Conservation (phyloP, 2,888 invertebrate genomes). For the Hypselothyrea guttata region DNA sequence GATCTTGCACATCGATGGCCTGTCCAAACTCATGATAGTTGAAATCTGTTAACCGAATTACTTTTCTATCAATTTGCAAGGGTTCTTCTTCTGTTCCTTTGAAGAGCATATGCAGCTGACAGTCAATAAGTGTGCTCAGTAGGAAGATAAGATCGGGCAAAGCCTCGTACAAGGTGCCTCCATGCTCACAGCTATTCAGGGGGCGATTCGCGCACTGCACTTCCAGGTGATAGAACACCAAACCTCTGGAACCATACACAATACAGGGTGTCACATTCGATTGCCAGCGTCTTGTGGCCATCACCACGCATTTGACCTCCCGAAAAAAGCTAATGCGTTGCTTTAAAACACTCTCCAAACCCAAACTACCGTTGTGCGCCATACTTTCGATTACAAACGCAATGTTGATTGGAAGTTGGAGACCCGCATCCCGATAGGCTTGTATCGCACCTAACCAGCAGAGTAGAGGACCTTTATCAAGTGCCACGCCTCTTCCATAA, state of each 20-base stretch:
- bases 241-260: slow-evolving; percentile 44
- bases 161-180: slow-evolving; percentile 47
- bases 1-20: slow-evolving; percentile 19
- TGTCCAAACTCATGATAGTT: slow-evolving; percentile 37
- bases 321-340: slow-evolving; percentile 54
- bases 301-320: slow-evolving; percentile 41
- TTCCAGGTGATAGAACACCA: slow-evolving; percentile 49
- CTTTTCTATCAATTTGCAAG: slow-evolving; percentile 26
- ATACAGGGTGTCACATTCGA: slow-evolving; percentile 30
- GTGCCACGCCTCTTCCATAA: slow-evolving; percentile 49
- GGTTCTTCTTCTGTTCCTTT: slow-evolving; percentile 1
- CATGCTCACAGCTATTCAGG: slow-evolving; percentile 43
- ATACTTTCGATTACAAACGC: slow-evolving; percentile 50
- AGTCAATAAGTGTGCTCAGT: slow-evolving; percentile 31
- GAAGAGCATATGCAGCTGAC: slow-evolving; percentile 34
- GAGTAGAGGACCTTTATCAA: slow-evolving; percentile 48
- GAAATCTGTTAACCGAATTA: slow-evolving; percentile 27
- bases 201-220: slow-evolving; percentile 42
- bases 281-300: slow-evolving; percentile 49
- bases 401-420: slow-evolving; percentile 40
- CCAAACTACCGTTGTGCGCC: slow-evolving; percentile 47
- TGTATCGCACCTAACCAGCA: slow-evolving; percentile 55
- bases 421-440: slow-evolving; percentile 40
- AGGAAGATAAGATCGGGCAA: slow-evolving; percentile 48
- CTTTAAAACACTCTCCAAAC: slow-evolving; percentile 36